A percentile compares a stretch with the other conserved stretches of the same genome.
Evolutionary conservation across 2,888 invertebrate genomes (phyloP).

Genomic region (Stenotaenia linearis): DNA sequence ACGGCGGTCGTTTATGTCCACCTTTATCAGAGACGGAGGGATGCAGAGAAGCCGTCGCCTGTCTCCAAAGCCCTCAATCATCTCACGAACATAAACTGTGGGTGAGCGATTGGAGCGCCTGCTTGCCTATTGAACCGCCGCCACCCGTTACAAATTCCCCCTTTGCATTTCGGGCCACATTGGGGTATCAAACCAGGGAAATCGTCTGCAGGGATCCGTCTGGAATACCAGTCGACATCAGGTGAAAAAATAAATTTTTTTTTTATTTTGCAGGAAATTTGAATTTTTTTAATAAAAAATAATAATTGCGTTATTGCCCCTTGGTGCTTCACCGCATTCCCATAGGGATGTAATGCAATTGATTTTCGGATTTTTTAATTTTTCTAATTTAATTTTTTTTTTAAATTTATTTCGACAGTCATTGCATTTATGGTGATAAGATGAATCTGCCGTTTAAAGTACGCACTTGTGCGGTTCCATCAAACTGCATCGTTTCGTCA

Average conservation of each 20-base stretch:
- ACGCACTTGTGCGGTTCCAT: conserved; percentile 53
- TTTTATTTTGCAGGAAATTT: too few species aligned
- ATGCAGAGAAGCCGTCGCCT: conserved; percentile 47
- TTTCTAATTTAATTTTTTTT: too few species aligned
- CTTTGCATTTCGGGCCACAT: conserved; percentile 36
- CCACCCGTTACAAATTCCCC: conserved; percentile 37
- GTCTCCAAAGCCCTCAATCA: conserved; percentile 41
- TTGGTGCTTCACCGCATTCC: too few species aligned
- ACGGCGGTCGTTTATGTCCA: conserved; percentile 52
- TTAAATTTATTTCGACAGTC: conserved; percentile 37
- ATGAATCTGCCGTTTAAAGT: conserved; percentile 41
- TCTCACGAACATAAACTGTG: conserved; percentile 35
- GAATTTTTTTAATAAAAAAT: too few species aligned
- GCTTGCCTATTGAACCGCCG: conserved; percentile 32
- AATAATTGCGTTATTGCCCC: too few species aligned
- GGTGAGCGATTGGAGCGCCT: conserved; percentile 34
- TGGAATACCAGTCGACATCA: conserved; percentile 40
- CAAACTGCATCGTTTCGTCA: conserved; percentile 55
- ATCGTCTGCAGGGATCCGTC: conserved; percentile 41
- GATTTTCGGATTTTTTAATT: too few species aligned
- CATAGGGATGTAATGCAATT: too few species aligned
- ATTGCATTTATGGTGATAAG: conserved; percentile 37
- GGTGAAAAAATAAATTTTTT: conserved; percentile 38
- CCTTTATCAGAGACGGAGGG: conserved; percentile 56
- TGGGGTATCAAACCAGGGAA: conserved; percentile 42